Evolutionary conservation across 2,888 invertebrate species (phyloP), one percentile per base, ranked within the genome.

Genomic region (Nomada fucata): DNA sequence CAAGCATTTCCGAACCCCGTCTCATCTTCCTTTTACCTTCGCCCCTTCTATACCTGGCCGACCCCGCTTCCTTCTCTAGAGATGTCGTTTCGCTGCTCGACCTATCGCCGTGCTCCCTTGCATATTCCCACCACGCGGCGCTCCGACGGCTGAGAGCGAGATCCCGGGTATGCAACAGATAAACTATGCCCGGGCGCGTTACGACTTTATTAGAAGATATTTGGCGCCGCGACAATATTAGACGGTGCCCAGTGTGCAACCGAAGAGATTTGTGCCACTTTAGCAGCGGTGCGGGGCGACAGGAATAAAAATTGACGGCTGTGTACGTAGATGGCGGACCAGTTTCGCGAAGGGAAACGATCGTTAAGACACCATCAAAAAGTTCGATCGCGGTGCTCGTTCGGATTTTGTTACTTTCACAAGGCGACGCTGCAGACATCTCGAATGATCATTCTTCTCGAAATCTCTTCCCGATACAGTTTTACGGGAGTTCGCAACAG

Each of bases 1-100:
- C 73, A 10, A 75, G 64, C 73, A 67, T 71, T 82, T 76, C 76
- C 82, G 61, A 44, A 44, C 68, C 69, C 70, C 69, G 57, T 72
- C 69, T 74, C 59, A 59, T 29, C 23, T 61, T 57, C 47, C 20
- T 18, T 44, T 15, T 64, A 67, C 74, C 72, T 81, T 69, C 84
- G 63, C 78, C 55, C 18, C 42, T 36, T 13, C 47, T 3, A 26
- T 75, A 26, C 63, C 15, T 60, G 44, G 59, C 64, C 57, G 53
- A 20, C 67, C 70, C 26, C 57, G 55, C 44, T 36, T n/a, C 44
- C 36, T 23, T 64, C 36, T 53, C 18, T 23, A 13, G 42, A 20
- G n/a, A 52, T n/a, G 55, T 50, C 76, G 20, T 20, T 11, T 7
- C 26, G 18, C 29, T n/a, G 9, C 20, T n/a, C 13, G 13, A 13